Evolutionary conservation across 2,888 invertebrate genomes (phyloP), one percentile per base, ranked within the genome.

Genomic region (Sphecodes monilicornis): DNA sequence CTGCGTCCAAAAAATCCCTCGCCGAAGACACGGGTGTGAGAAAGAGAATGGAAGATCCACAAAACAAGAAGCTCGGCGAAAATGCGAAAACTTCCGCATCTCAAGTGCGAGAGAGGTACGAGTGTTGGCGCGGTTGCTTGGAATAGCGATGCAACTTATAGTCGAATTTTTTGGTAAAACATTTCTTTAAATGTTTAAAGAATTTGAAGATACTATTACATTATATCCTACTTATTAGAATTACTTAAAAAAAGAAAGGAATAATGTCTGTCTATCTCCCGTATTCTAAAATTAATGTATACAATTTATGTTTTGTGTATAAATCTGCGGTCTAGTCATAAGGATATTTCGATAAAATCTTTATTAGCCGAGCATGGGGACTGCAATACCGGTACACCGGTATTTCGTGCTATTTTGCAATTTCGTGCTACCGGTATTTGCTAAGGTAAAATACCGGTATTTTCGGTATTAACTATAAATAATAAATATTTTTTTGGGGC

Each of bases 81-180:
- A 73, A 70, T 75, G 82, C 74, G 70, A 50, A 66, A 82, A 82
- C 64, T 75, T 82, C 64, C 54, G 60, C 41, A 70, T 81, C 43
- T 46, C 82, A n/a, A 68, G 32, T 43, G 29, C 13, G 43, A 46
- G 32, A 64, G 70, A 18, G 16, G n/a, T 26, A 32, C 60, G 66
- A 66, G 75, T 57, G 82, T 71, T 66, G 57, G 57, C 36, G 18
- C 32, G 41, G 10, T 10, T 41, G 43, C 54, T 18, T 3, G 66
- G 76, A 60, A 18, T 18, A 46, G 29, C 57, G 85, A 39, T 68
- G 71, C 69, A 73, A 80, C 68, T 82, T 68, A 71, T 29, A 76
- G 66, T 72, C 64, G 54, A 0, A 26, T 73, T 71, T 76, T 70
- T n/a, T 22, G n/a, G 10, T 50, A 50, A n/a, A 50, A 50, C 10